Evolutionary conservation across 2,113 vertebrate genomes (phyloP).

Genomic region (Rynchops niger): DNA sequence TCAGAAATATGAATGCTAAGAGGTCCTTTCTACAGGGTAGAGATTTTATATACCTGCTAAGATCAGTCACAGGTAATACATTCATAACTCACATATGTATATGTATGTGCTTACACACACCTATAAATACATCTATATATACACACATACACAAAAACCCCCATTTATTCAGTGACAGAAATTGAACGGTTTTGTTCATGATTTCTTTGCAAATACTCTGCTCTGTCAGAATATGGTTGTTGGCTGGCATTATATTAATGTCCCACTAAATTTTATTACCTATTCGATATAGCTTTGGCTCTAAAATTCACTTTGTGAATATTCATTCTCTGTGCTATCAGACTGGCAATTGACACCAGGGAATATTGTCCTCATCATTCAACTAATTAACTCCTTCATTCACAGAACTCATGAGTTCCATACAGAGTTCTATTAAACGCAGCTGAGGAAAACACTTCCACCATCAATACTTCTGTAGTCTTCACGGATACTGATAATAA

Average conservation of each 20-base stretch:
- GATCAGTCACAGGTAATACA: neutral
- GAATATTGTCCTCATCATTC: neutral
- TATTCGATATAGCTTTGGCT: neutral
- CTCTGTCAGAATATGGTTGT: neutral
- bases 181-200: neutral
- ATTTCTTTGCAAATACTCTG: neutral
- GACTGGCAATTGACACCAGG: neutral
- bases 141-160: neutral
- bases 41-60: neutral
- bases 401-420: neutral
- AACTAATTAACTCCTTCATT: neutral
- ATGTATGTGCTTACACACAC: neutral
- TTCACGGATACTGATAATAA: neutral
- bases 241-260: neutral
- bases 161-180: neutral
- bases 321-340: neutral
- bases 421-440: neutral
- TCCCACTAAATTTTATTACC: neutral
- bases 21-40: neutral
- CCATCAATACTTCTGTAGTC: neutral
- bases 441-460: neutral
- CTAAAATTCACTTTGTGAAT: neutral
- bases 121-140: neutral
- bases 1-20: neutral
- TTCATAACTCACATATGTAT: neutral